These are phyloP conservation scores for Diogma glabrata DNA, from an alignment of 2,888 invertebrate species.

Conservation along the genomic window DNA sequence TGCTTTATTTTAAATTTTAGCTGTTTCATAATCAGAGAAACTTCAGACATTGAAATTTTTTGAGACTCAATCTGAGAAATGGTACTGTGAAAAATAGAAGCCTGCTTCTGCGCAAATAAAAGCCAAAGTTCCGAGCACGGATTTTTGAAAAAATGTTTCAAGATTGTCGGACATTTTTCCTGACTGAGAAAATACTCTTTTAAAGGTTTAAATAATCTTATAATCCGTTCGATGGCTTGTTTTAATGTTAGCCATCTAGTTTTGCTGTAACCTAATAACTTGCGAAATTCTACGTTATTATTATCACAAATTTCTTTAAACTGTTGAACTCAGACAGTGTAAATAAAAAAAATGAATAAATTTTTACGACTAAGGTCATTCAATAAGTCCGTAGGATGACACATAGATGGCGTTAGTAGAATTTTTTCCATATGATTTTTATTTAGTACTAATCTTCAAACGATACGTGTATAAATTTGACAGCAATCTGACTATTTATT, in stretches of 20 bases:
- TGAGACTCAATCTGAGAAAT: constrained; percentile 6
- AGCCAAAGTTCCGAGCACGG: background rate
- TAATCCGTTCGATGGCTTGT: constrained; percentile 5
- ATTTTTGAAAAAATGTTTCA: constrained; percentile 1
- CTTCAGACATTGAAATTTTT: background rate
- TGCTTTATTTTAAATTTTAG: too few relatives aligned
- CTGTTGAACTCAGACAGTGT: background rate
- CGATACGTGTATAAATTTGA: too few relatives aligned
- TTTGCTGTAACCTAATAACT: constrained; percentile 2
- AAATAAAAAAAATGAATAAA: background rate
- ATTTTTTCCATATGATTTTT: too few relatives aligned
- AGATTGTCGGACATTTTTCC: background rate
- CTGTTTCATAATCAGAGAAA: too few relatives aligned
- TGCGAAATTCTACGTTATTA: background rate
- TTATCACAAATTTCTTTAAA: background rate
- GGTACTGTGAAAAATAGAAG: constrained; percentile 2
- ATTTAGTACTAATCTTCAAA: too few relatives aligned
- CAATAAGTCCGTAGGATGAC: too few relatives aligned
- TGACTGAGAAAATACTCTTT: constrained; percentile 4
- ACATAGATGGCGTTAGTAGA: too few relatives aligned
- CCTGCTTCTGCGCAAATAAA: constrained; percentile 1
- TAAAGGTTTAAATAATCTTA: constrained; percentile 4
- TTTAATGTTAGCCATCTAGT: constrained; percentile 2
- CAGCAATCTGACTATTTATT: too few relatives aligned
- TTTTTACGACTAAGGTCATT: background rate